Evolutionary conservation across 2,797 vertebrate genomes (phyloP).

Genomic region (Hydrolagus colliei): DNA sequence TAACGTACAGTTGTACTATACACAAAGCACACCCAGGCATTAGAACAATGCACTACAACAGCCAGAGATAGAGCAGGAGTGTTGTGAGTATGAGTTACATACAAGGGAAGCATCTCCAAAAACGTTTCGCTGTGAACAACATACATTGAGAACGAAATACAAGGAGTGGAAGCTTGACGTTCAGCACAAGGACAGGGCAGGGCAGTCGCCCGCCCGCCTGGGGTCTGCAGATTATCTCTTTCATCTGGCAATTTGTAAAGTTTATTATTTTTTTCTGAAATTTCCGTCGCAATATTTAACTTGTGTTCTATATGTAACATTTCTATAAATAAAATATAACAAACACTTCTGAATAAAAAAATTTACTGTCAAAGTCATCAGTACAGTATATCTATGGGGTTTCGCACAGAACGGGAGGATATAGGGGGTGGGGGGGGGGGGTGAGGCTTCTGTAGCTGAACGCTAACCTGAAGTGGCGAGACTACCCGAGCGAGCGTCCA

Average conservation of each 20-base stretch:
- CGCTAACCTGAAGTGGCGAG: not conserved
- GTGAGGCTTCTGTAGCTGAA: constrained; percentile 13
- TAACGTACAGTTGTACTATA: constrained; percentile 69
- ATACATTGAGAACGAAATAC: constrained; percentile 37
- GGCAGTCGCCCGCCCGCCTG: constrained; percentile 32
- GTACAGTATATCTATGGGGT: constrained; percentile 49
- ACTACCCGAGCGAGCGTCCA: not conserved
- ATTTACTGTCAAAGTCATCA: constrained; percentile 43
- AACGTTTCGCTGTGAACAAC: constrained; percentile 40
- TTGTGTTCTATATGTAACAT: constrained; percentile 44
- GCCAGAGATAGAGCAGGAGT: constrained; percentile 46
- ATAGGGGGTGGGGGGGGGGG: no score
- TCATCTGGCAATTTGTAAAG: not conserved
- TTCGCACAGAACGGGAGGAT: constrained; percentile 27
- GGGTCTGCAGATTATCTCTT: constrained; percentile 8
- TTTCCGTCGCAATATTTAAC: constrained; percentile 35
- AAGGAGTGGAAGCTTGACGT: constrained; percentile 36
- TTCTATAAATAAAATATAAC: constrained; percentile 54
- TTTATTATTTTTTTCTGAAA: constrained; percentile 26
- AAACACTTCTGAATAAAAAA: constrained; percentile 46
- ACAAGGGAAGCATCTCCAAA: constrained; percentile 39
- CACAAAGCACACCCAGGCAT: constrained; percentile 66
- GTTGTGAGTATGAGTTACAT: constrained; percentile 45
- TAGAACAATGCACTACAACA: constrained; percentile 50
- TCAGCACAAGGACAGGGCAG: constrained; percentile 31